Conservation (phyloP, 2,113 vertebrate genomes). For the Chlorodrepanis virens region DNA sequence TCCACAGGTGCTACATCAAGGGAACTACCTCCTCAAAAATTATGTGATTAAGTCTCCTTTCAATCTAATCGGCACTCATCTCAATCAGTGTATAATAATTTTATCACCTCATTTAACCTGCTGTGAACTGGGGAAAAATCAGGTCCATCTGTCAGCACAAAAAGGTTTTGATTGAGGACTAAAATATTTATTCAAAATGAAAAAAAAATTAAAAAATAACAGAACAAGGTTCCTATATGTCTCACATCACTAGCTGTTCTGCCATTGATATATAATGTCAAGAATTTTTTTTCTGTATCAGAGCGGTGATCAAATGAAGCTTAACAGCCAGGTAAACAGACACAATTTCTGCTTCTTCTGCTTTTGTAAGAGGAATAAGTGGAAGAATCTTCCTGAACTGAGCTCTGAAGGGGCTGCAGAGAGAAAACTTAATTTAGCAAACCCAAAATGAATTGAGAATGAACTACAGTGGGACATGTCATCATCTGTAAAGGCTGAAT, state of each 20-base stretch:
- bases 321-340: neutral
- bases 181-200: neutral
- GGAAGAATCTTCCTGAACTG: neutral
- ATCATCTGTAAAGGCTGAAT: slow-evolving; percentile 32
- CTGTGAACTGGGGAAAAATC: neutral
- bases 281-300: neutral
- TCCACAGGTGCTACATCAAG: neutral
- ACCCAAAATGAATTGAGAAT: neutral
- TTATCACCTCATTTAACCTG: neutral
- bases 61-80: neutral
- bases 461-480: neutral
- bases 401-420: neutral
- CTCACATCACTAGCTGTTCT: neutral
- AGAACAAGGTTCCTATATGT: neutral
- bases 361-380: neutral
- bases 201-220: neutral
- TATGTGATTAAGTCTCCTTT: neutral
- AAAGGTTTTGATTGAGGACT: neutral
- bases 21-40: slow-evolving; percentile 1
- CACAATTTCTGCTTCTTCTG: neutral
- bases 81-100: neutral
- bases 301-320: neutral
- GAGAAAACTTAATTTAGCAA: slow-evolving; percentile 13
- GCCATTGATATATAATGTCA: neutral
- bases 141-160: neutral